Evolutionary conservation across 2,113 vertebrate genomes (phyloP).

Genomic region (Corythoichthys haematopterus): DNA sequence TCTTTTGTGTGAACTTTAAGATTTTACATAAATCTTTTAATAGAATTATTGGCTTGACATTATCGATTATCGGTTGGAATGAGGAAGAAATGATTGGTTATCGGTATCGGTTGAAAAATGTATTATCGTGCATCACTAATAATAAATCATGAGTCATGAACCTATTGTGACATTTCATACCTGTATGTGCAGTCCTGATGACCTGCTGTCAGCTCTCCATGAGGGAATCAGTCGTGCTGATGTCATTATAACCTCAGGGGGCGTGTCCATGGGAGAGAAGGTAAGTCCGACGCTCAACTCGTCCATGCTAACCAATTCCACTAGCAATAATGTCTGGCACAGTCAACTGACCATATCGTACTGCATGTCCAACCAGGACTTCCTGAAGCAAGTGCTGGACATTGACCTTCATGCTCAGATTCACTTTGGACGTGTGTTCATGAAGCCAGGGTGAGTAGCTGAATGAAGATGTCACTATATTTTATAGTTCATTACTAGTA

Average conservation of each 20-base stretch:
- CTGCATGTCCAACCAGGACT: constrained; percentile 77
- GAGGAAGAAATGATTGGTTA: too few relatives aligned
- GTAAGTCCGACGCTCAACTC: constrained; percentile 50
- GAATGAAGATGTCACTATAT: constrained; percentile 43
- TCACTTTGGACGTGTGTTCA: constrained; percentile 98
- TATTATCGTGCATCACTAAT: too few relatives aligned
- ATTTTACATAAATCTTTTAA: too few relatives aligned
- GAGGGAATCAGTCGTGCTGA: constrained; percentile 98
- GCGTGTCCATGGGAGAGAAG: constrained; percentile 99
- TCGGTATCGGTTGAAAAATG: too few relatives aligned
- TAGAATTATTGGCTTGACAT: too few relatives aligned
- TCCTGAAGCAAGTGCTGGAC: constrained; percentile 98
- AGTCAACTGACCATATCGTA: background rate
- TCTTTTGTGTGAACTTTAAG: too few relatives aligned
- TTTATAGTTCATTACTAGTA: too few relatives aligned
- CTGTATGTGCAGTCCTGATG: constrained; percentile 84
- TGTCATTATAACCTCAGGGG: constrained; percentile 99
- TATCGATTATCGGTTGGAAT: too few relatives aligned
- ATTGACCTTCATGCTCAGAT: constrained; percentile 99
- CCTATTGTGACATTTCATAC: background rate
- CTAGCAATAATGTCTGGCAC: background rate
- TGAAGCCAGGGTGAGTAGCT: constrained; percentile 89
- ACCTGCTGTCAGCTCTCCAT: constrained; percentile 94
- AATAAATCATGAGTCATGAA: background rate
- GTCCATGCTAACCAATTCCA: background rate